phyloP scores from a whole-genome alignment of 2,113 vertebrate species.

The Stomatorhinus ivindoensis region DNA sequence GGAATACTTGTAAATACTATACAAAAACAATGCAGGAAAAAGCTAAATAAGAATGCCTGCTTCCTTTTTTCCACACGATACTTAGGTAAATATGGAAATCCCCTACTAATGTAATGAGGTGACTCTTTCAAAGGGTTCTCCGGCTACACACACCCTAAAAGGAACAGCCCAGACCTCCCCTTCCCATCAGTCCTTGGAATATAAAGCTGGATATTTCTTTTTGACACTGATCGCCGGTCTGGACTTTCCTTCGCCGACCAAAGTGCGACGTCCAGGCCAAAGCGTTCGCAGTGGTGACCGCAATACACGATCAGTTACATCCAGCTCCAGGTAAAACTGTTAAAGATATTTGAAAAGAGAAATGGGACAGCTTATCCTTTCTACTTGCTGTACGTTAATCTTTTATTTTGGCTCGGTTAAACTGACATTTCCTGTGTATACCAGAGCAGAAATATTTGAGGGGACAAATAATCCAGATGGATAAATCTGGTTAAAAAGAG shows the following conservation, averaged over 20 bases:
- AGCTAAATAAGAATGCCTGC: neutral
- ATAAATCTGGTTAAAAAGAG: constrained; percentile 16
- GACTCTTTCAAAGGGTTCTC: neutral
- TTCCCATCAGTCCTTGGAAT: neutral
- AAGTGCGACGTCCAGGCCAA: neutral
- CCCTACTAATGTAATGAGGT: neutral
- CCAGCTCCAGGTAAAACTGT: neutral
- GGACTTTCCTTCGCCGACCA: neutral
- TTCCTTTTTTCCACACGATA: neutral
- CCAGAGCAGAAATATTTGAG: neutral
- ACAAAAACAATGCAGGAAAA: neutral
- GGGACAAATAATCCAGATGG: constrained; percentile 29
- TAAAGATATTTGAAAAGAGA: neutral
- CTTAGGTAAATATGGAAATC: neutral
- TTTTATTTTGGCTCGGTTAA: neutral
- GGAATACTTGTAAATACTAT: neutral
- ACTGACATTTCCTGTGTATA: neutral
- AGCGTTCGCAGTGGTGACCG: neutral
- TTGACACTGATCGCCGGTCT: neutral
- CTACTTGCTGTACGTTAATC: neutral
- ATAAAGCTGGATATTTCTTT: neutral
- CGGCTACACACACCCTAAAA: neutral
- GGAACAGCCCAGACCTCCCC: neutral
- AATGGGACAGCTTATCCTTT: neutral
- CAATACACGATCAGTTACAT: neutral